These are phyloP conservation scores for Benitochromis conjunctus DNA, from an alignment of 2,113 vertebrate species.

Conservation along the genomic window DNA sequence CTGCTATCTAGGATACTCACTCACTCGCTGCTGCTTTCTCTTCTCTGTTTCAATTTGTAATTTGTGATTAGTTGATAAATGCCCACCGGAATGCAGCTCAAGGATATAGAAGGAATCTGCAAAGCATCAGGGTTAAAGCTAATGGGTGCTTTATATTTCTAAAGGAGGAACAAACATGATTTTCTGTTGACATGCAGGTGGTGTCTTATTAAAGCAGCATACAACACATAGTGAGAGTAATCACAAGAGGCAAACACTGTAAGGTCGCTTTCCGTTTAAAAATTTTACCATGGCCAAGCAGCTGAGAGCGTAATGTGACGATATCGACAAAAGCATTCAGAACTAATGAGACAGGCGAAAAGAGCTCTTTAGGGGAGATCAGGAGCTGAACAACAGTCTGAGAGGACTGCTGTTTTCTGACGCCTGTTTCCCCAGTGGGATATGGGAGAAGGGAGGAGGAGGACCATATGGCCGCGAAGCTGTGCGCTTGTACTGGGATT, in stretches of 20 bases:
- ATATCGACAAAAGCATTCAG: constrained; percentile 8
- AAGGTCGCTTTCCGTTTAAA: background rate
- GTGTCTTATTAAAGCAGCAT: background rate
- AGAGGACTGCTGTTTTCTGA: constrained; percentile 17
- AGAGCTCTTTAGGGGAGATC: constrained; percentile 33
- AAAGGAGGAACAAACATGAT: background rate
- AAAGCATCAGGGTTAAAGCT: background rate
- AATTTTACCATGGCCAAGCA: background rate
- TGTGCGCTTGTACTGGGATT: constrained; percentile 50
- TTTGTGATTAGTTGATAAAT: background rate
- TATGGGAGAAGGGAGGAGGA: background rate
- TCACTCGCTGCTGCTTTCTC: background rate
- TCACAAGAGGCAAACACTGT: background rate
- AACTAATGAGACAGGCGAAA: constrained; percentile 35
- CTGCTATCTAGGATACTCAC: background rate
- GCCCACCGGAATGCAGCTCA: background rate
- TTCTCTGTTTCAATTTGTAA: constrained; percentile 9
- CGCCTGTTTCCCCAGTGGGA: constrained; percentile 38
- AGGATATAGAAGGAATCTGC: background rate
- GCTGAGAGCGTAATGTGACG: background rate
- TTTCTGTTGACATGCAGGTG: background rate
- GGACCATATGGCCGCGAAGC: constrained; percentile 44
- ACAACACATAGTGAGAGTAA: background rate
- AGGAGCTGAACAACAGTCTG: constrained; percentile 1
- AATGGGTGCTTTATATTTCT: background rate